Conservation (phyloP, 1,140 invertebrate genomes). For the Brachionus paranguensis region DNA sequence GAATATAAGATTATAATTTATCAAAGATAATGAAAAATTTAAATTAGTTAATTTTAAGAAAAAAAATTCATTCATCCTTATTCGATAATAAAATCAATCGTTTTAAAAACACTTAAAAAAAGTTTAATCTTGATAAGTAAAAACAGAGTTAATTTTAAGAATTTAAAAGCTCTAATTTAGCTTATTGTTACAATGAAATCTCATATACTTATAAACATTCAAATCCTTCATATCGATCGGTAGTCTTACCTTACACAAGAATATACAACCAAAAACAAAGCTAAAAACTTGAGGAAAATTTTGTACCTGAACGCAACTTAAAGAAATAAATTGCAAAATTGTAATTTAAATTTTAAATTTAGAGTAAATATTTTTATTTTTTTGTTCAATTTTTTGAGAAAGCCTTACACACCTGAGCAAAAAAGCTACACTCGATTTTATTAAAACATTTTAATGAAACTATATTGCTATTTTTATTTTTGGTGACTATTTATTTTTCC, state of each 20-base stretch:
- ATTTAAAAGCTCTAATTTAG: background rate
- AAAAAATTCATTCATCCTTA: background rate
- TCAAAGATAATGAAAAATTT: no score
- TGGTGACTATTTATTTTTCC: background rate
- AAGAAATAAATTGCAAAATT: background rate
- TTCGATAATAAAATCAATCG: background rate
- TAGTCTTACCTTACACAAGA: background rate
- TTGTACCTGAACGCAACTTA: background rate
- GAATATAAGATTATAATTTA: no score
- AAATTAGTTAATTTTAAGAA: background rate
- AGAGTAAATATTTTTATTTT: constrained; percentile 10
- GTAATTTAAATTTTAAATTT: constrained; percentile 19
- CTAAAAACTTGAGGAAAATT: background rate
- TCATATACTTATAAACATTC: background rate
- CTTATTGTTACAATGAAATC: background rate
- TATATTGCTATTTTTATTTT: background rate
- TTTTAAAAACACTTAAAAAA: background rate
- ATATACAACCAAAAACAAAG: background rate
- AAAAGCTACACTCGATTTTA: background rate
- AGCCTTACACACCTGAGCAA: background rate
- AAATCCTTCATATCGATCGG: background rate
- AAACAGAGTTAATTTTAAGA: background rate
- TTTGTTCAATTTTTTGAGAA: background rate
- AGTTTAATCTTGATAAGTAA: background rate
- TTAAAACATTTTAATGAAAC: background rate